These are phyloP conservation scores for Drosophila ercepeae DNA, from an alignment of 1,140 invertebrate genomes.

Conservation along the genomic window DNA sequence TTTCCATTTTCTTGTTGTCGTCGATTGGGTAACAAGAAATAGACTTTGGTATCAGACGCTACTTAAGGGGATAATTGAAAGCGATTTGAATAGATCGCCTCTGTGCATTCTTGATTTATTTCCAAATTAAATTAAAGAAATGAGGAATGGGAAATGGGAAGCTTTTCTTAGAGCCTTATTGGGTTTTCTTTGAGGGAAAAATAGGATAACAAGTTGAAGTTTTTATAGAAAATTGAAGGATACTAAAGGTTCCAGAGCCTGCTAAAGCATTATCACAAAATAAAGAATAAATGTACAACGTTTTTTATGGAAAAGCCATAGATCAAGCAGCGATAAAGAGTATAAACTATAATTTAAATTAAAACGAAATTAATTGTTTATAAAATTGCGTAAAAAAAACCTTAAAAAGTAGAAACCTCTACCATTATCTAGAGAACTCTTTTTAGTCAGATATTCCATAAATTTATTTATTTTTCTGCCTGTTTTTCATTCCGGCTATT, in stretches of 20 bases:
- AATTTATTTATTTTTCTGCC: slow-evolving; percentile 4
- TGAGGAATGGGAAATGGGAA: too few relatives aligned
- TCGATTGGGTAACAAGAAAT: slow-evolving; percentile 39
- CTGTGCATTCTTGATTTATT: slow-evolving; percentile 15
- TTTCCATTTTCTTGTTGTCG: slow-evolving; percentile 21
- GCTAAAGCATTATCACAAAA: too few relatives aligned
- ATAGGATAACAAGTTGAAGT: background rate
- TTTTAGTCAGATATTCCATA: background rate
- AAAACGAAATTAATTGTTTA: too few relatives aligned
- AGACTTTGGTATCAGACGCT: slow-evolving; percentile 15
- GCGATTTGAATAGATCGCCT: slow-evolving; percentile 10
- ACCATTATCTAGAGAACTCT: background rate
- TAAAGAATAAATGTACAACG: too few relatives aligned
- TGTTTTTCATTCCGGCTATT: slow-evolving; percentile 14
- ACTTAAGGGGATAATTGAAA: slow-evolving; percentile 37
- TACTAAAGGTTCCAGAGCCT: too few relatives aligned
- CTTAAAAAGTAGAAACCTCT: too few relatives aligned
- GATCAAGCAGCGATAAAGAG: background rate
- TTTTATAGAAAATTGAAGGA: too few relatives aligned
- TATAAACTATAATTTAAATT: slow-evolving; percentile 9
- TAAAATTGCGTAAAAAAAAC: too few relatives aligned
- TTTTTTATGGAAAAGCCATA: slow-evolving; percentile 2
- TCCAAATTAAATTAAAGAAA: slow-evolving; percentile 3
- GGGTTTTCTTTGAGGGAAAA: background rate
- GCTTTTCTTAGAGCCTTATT: background rate